Percentiles rank a stretch among this genome's conserved stretches.
Conservation (phyloP, 2,797 vertebrate species). For the Enteromius fasciolatus region DNA sequence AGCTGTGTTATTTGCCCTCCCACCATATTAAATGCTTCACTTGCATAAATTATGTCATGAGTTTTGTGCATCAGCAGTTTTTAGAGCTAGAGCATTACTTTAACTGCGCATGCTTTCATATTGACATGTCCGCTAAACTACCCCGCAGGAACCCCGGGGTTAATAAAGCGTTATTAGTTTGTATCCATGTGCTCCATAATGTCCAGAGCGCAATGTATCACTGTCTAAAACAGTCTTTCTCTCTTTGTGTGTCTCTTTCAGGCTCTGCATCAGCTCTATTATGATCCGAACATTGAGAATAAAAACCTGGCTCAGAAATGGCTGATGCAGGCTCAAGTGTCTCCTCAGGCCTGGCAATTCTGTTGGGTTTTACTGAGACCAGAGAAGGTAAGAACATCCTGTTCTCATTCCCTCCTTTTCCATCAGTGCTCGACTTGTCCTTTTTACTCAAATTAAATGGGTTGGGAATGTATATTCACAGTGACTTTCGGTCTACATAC, state of each 20-base stretch:
- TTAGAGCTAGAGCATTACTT: neutral
- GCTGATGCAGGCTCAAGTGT: conserved; percentile 99
- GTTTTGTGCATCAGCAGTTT: conserved; percentile 2
- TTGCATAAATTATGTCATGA: neutral
- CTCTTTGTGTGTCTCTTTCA: conserved; percentile 65
- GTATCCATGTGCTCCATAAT: neutral
- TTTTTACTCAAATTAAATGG: neutral
- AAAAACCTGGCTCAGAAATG: conserved; percentile 99
- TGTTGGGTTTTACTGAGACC: conserved; percentile 94
- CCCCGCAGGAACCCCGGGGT: conserved; percentile 8
- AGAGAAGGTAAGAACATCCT: conserved; percentile 81
- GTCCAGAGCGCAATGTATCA: neutral
- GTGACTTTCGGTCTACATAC: neutral
- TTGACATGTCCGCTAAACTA: neutral
- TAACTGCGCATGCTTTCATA: conserved; percentile 12
- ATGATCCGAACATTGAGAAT: conserved; percentile 98
- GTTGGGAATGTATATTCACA: neutral
- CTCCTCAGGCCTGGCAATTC: conserved; percentile 98
- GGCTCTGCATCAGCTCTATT: conserved; percentile 98
- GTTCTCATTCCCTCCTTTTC: neutral
- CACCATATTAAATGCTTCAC: neutral
- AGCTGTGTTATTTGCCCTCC: neutral
- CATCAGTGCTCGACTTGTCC: neutral
- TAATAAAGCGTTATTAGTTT: conserved; percentile 22
- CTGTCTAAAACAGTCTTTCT: conserved; percentile 23